Evolutionary conservation across 2,888 invertebrate genomes (phyloP), one percentile per base, ranked within the genome.

Genomic region (Bhutanitis thaidina): DNA sequence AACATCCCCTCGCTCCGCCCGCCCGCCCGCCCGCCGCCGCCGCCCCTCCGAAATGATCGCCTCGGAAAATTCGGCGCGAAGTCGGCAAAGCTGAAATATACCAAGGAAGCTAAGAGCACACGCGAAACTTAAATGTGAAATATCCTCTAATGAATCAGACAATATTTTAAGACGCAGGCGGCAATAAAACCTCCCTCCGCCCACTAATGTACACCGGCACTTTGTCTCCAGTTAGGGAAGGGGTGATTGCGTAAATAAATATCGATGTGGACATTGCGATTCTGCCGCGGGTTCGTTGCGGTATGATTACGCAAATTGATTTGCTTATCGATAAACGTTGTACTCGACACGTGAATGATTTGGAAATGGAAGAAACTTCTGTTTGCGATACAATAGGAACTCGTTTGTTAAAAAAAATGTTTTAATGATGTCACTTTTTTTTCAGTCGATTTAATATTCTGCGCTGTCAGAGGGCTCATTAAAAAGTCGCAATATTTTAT

Each of bases 121-220:
- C 80, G 74, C 77, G 79, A 81, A 87, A 88, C 84, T 87, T 87
- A 85, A 85, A 88, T 84, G 87, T 82, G 81, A 80, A 85, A 87
- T 86, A 88, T 85, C 79, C 87, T 81, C 87, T 88, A 89, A 89
- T 88, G 88, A 89, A 89, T 89, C 89, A 89, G 89, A 86, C 88
- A 88, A 89, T 88, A 89, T 89, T 89, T 89, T 88, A 88, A 87
- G 85, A 81, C 76, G 77, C 67, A 83, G 84, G 78, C 61, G 87
- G 88, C 83, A 85, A 88, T 89, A 88, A 89, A 87, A 83, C 66
- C 82, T 77, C 83, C 83, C 77, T 62, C 70, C 78, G 62, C 79
- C 81, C 78, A 71, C 82, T 87, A 86, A 86, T 86, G 87, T 87
- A 81, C 77, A 82, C 83, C 78, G 67, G 76, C 84, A 82, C 80